Evolutionary conservation across 2,888 invertebrate genomes (phyloP), one percentile per base, ranked within the genome.

Genomic region (Pterostichus niger): DNA sequence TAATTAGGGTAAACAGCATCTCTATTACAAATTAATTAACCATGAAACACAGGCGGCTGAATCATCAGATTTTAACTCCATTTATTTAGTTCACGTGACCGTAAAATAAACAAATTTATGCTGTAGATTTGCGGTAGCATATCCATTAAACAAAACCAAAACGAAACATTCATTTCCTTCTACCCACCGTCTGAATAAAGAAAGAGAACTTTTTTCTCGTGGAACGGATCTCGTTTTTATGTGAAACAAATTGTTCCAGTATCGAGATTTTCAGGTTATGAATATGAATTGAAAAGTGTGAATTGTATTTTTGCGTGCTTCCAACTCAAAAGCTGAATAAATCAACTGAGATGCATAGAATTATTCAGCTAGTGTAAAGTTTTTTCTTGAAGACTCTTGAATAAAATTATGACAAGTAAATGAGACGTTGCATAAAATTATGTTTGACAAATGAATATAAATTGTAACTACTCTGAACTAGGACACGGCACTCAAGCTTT

Each of bases 91-190:
- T 31, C 64, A 64, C 33, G n/a, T 7, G 35, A 35, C n/a, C 33
- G 64, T 64, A 64, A 64, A 64, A 33, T 64, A 64, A 64, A 64
- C 64, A 64, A 64, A 64, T 64, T 64, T 64, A 64, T 64, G 64
- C 64, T 11, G 35, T n/a, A 31, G 64, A 49, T 49, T 49, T 49
- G 49, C 49, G 2, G 11, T n/a, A 0, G 49, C 49, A 5, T 40
- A 40, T 10, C 17, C 59, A 59, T 10, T 31, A 31, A 33, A 13
- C 59, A 59, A 10, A 10, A 4, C 59, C 31, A 31, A 10, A 59
- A 59, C 5, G 59, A 59, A 59, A 59, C 59, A 59, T 31, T 59
- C 59, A 49, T 49, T n/a, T 49, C 49, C 49, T 49, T 49, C 49
- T 5, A 49, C 0, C 49, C 49, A n/a, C 49, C 49, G 40, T 40